Conservation (phyloP, 2,888 invertebrate species). For the Panopea generosa region DNA sequence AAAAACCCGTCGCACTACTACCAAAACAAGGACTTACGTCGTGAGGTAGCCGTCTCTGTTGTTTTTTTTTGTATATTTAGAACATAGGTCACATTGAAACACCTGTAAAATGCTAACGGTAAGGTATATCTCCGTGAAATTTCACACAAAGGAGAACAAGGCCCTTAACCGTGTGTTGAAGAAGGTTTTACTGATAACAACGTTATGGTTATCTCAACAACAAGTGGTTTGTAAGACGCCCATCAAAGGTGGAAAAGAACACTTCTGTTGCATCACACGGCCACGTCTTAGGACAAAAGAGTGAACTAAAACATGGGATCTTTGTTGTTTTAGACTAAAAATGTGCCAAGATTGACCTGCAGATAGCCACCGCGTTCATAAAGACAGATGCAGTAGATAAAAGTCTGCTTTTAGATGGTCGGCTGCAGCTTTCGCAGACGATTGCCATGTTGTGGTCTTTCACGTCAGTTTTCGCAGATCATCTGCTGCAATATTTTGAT, state of each 20-base stretch:
- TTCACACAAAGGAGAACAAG: constrained; percentile 45
- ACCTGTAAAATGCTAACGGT: constrained; percentile 34
- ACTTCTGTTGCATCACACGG: background rate
- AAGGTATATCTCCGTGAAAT: constrained; percentile 37
- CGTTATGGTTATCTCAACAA: background rate
- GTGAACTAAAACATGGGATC: background rate
- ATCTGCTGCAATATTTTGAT: no score
- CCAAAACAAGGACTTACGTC: no score
- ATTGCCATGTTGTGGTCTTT: no score
- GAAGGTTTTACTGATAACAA: constrained; percentile 36
- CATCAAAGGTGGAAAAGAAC: background rate
- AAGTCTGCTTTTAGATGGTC: no score
- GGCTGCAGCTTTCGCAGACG: no score
- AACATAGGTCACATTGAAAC: constrained; percentile 16
- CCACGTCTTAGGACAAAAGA: constrained; percentile 9
- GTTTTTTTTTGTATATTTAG: no score
- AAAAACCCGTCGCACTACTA: no score
- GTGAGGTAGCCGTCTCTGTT: no score
- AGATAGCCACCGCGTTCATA: no score
- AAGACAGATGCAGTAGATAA: no score
- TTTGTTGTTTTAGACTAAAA: background rate
- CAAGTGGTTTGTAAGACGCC: constrained; percentile 10
- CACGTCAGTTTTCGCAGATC: no score
- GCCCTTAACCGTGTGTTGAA: constrained; percentile 29
- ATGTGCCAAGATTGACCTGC: no score